Base-by-base conservation (phyloP, 2,113 vertebrate species). In the Psilopsiagon aurifrons region DNA sequence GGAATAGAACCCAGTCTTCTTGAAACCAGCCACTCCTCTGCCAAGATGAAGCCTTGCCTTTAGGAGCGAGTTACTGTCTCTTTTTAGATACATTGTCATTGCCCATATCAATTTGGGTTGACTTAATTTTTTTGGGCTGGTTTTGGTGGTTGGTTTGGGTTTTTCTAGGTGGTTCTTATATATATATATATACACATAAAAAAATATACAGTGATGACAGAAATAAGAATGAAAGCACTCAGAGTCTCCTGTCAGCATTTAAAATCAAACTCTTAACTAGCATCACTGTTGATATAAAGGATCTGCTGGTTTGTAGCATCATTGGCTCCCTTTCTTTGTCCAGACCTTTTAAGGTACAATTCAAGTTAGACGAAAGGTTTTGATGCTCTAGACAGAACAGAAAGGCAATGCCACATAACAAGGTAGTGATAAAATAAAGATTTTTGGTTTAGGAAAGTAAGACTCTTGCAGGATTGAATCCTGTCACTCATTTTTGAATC, bases 181-280 rank as follows among this genome's bases (percentile, higher is more conserved):
- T 37, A 31, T 35, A 2, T 3, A n/a, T 8, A n/a, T 23, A 39
- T 19, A 2, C 1, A 16, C 33, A n/a, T 52, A 13, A 14, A n/a
- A 9, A 33, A 9, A 23, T 24, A 39, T 74, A n/a, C 11, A 64
- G 31, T 80, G 49, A 64, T 80, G 68, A 47, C 17, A 77, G 55
- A 95, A 80, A 67, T 37, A 82, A 78, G 31, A 64, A 52, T 63
- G 6, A 62, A 91, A 86, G 29, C 82, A 59, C 25, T 81, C 31
- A 82, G 13, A 54, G 33, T 83, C 69, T 60, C 62, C 39, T 87
- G 47, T 9, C 29, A 62, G 52, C 44, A 79, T 88, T 80, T 55
- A 49, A 86, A 89, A 69, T 73, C 54, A 51, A 74, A 67, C 19
- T 90, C 0, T 0, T 87, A 63, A 59, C 37, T 64, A 59, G 17